Evolutionary conservation across 2,113 vertebrate species (phyloP).

Genomic region (Lagopus muta): DNA sequence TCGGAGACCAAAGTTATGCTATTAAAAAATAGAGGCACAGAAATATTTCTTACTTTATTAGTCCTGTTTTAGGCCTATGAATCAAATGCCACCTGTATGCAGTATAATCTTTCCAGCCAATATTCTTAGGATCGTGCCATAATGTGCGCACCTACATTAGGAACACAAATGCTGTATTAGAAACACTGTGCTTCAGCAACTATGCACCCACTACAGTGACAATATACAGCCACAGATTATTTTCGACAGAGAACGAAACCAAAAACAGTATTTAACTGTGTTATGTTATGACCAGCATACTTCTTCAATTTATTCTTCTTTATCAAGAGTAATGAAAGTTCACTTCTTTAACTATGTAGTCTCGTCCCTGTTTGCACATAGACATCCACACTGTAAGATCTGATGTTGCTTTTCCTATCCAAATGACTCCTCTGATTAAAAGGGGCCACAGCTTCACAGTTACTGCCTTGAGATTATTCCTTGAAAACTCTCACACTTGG

Average conservation of each 20-base stretch:
- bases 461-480: background rate
- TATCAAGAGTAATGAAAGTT: background rate
- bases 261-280: background rate
- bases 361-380: background rate
- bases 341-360: background rate
- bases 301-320: background rate
- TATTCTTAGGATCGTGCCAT: conserved; percentile 97
- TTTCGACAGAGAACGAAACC: background rate
- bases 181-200: background rate
- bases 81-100: conserved; percentile 98
- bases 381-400: background rate
- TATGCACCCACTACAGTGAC: rapidly evolving
- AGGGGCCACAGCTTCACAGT: background rate
- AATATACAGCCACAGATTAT: background rate
- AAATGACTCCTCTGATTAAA: background rate
- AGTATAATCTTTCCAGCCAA: conserved; percentile 99
- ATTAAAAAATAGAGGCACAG: background rate
- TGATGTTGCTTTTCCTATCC: background rate
- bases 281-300: background rate
- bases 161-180: conserved; percentile 7
- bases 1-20: background rate
- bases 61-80: conserved; percentile 96
- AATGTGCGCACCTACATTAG: conserved; percentile 88
- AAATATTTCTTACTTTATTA: conserved; percentile 87
- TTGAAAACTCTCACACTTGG: background rate